Conservation (phyloP, 2,888 invertebrate species). For the Phragmatobia fuliginosa region DNA sequence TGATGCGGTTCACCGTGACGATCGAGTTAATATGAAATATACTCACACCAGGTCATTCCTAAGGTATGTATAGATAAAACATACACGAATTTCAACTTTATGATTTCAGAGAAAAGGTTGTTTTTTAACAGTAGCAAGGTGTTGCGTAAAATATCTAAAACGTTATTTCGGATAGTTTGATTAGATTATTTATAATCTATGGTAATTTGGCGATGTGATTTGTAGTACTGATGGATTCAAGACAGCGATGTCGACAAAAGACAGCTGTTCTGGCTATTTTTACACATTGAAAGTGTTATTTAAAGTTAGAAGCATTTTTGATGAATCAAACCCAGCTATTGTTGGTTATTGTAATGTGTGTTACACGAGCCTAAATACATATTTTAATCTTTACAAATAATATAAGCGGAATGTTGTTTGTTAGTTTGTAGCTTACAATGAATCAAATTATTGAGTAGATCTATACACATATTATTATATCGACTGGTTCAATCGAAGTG, state of each 20-base stretch:
- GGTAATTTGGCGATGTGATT: constrained; percentile 11
- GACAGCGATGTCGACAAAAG: constrained; percentile 10
- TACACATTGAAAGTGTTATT: neutral
- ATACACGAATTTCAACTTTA: constrained; percentile 11
- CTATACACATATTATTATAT: too few relatives aligned
- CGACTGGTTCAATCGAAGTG: too few relatives aligned
- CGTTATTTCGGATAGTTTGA: constrained; percentile 22
- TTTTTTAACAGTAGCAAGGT: neutral
- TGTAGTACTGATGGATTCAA: constrained; percentile 5
- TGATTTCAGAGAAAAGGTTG: neutral
- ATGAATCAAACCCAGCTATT: constrained; percentile 1
- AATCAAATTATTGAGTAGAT: neutral
- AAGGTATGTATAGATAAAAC: constrained; percentile 7
- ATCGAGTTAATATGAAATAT: too few relatives aligned
- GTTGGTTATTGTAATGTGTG: neutral
- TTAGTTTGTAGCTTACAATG: too few relatives aligned
- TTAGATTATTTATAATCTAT: constrained; percentile 20
- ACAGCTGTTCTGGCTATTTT: constrained; percentile 10
- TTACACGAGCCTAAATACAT: neutral
- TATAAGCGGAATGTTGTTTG: too few relatives aligned
- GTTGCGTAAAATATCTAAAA: constrained; percentile 13
- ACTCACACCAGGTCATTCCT: too few relatives aligned
- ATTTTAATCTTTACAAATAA: too few relatives aligned
- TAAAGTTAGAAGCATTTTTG: neutral
- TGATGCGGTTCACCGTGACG: too few relatives aligned